These are phyloP conservation scores for Ophraella communa DNA, from an alignment of 2,888 invertebrate species.

Conservation along the genomic window DNA sequence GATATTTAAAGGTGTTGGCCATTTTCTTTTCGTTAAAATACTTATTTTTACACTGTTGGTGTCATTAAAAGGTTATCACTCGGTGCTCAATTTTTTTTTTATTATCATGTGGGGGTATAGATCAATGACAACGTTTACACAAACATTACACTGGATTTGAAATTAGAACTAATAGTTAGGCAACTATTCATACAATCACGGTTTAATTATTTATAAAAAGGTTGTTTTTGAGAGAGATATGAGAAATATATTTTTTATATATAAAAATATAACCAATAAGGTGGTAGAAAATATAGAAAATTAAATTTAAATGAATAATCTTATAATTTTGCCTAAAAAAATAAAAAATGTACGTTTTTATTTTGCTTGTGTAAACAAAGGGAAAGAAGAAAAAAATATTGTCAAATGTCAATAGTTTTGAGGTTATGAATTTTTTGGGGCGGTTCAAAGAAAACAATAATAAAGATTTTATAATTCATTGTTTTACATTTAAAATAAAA, in stretches of 20 bases:
- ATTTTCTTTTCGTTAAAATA: constrained; percentile 42
- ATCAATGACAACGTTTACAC: neutral
- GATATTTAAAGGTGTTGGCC: constrained; percentile 51
- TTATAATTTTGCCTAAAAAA: no score
- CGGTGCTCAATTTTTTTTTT: neutral
- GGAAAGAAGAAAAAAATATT: neutral
- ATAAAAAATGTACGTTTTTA: neutral
- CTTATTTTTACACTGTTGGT: constrained; percentile 43
- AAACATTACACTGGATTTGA: neutral
- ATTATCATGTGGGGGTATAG: neutral
- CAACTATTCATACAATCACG: neutral
- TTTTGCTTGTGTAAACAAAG: constrained; percentile 10
- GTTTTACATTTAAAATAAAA: neutral
- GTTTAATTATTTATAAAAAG: no score
- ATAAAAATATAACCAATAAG: no score
- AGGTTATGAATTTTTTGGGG: constrained; percentile 30
- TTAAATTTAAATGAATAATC: no score
- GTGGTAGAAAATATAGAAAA: no score
- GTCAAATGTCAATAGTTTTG: constrained; percentile 5
- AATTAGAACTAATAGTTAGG: neutral
- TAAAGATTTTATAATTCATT: constrained; percentile 6
- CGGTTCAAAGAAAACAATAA: constrained; percentile 21
- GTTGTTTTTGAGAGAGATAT: no score
- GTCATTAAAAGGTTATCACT: constrained; percentile 48
- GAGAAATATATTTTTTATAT: no score